A percentile compares a stretch with the other conserved stretches of the same genome.
These are phyloP conservation scores for Drosophila murphyi DNA, from an alignment of 1,140 invertebrate species.

Conservation along the genomic window DNA sequence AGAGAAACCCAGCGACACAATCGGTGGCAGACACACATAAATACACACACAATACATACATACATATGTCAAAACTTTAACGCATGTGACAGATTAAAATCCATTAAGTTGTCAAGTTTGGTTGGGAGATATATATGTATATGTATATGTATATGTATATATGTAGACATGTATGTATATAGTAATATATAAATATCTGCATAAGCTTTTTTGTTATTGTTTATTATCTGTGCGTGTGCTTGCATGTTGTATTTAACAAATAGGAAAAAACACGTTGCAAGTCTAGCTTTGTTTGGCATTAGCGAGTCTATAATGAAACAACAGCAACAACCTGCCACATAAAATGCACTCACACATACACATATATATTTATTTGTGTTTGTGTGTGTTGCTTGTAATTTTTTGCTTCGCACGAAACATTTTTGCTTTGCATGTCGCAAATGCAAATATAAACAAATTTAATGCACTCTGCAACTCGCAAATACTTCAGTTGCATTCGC, in stretches of 20 bases:
- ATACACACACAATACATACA: slow-evolving; percentile 2
- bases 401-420: slow-evolving; percentile 41
- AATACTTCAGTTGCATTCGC: slow-evolving; percentile 43
- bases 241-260: slow-evolving; percentile 65
- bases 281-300: slow-evolving; percentile 32
- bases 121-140: slow-evolving; percentile 28
- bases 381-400: slow-evolving; percentile 31
- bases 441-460: slow-evolving; percentile 70
- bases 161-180: slow-evolving; percentile 24
- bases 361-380: neutral
- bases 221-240: slow-evolving; percentile 31
- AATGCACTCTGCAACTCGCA: slow-evolving; percentile 55
- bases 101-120: slow-evolving; percentile 77
- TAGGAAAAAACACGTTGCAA: slow-evolving; percentile 34
- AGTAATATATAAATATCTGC: slow-evolving; percentile 16
- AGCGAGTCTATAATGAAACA: slow-evolving; percentile 22
- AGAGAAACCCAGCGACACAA: slow-evolving; percentile 7
- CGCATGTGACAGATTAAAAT: slow-evolving; percentile 82
- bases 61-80: slow-evolving; percentile 75
- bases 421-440: slow-evolving; percentile 48
- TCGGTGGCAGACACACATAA: slow-evolving; percentile 34
- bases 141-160: slow-evolving; percentile 13
- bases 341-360: slow-evolving; percentile 10
- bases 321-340: slow-evolving; percentile 29
- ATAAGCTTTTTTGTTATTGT: neutral